Evolutionary conservation across 2,797 vertebrate species (phyloP).

Genomic region (Coranthus polyacanthus): DNA sequence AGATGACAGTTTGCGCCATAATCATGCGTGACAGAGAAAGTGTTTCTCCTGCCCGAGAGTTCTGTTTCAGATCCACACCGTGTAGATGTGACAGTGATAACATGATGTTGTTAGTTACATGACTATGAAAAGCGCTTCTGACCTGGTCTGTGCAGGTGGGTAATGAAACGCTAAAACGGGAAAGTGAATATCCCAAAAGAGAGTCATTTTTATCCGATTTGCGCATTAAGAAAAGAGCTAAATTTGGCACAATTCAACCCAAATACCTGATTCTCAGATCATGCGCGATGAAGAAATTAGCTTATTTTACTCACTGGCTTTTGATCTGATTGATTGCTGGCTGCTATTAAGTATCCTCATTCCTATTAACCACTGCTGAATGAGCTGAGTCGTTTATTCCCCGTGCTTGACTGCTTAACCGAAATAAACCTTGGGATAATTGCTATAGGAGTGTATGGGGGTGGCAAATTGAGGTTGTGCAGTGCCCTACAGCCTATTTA

Average conservation of each 20-base stretch:
- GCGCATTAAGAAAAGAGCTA: conserved; percentile 4
- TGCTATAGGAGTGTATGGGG: conserved; percentile 85
- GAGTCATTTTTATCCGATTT: conserved; percentile 1
- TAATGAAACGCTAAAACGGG: too few species aligned
- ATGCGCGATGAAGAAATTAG: conserved; percentile 56
- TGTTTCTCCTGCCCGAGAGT: too few species aligned
- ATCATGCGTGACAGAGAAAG: too few species aligned
- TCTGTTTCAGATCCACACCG: too few species aligned
- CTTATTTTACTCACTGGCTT: conserved; percentile 65
- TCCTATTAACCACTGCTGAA: conserved; percentile 83
- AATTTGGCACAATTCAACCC: conserved; percentile 38
- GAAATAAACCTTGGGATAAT: conserved; percentile 88
- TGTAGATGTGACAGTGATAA: too few species aligned
- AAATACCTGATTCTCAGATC: conserved; percentile 39
- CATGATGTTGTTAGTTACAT: too few species aligned
- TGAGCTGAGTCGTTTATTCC: conserved; percentile 81
- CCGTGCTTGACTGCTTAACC: conserved; percentile 84
- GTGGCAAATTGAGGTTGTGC: conserved; percentile 85
- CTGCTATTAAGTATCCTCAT: conserved; percentile 77
- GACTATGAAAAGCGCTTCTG: not conserved
- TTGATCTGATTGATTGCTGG: conserved; percentile 78
- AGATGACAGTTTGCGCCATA: too few species aligned
- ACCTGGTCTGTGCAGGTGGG: not conserved
- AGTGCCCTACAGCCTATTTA: conserved; percentile 87
- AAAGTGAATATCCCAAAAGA: not conserved